phyloP scores from a whole-genome alignment of 2,113 vertebrate genomes.

The Melanerpes aurifrons region DNA sequence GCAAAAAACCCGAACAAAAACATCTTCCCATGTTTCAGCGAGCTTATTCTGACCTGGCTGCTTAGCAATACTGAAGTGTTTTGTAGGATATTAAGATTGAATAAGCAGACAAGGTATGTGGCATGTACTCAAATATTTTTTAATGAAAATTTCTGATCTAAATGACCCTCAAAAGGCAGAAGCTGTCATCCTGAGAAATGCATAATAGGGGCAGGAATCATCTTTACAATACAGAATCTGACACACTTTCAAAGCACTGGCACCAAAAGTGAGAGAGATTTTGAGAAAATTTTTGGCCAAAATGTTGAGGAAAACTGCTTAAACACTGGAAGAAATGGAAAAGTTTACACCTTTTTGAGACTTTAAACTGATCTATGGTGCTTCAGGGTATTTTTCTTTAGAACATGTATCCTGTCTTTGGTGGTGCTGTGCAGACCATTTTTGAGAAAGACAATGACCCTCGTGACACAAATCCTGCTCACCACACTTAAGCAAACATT shows the following conservation, averaged over 20 bases:
- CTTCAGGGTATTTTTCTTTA: constrained; percentile 16
- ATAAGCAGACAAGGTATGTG: constrained; percentile 57
- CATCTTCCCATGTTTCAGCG: constrained; percentile 9
- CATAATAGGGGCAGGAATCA: not conserved
- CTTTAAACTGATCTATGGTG: not conserved
- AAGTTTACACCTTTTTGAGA: constrained; percentile 11
- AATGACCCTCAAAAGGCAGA: constrained; percentile 51
- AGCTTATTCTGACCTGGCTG: constrained; percentile 8
- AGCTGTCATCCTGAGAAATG: constrained; percentile 42
- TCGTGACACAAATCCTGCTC: constrained; percentile 36
- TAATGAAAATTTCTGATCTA: constrained; percentile 62
- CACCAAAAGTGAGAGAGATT: not conserved
- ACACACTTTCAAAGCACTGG: not conserved
- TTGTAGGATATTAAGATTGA: constrained; percentile 49
- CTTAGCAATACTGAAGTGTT: constrained; percentile 53
- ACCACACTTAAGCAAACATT: constrained; percentile 8
- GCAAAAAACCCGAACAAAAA: constrained; percentile 21
- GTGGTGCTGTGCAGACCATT: not conserved
- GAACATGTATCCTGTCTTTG: not conserved
- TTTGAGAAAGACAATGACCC: constrained; percentile 2
- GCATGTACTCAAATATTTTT: constrained; percentile 65
- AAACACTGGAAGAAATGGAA: not conserved
- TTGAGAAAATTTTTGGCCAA: not conserved
- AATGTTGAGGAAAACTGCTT: not conserved
- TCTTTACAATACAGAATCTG: not conserved